phyloP scores from a whole-genome alignment of 2,113 vertebrate genomes.

The Petromus typicus region DNA sequence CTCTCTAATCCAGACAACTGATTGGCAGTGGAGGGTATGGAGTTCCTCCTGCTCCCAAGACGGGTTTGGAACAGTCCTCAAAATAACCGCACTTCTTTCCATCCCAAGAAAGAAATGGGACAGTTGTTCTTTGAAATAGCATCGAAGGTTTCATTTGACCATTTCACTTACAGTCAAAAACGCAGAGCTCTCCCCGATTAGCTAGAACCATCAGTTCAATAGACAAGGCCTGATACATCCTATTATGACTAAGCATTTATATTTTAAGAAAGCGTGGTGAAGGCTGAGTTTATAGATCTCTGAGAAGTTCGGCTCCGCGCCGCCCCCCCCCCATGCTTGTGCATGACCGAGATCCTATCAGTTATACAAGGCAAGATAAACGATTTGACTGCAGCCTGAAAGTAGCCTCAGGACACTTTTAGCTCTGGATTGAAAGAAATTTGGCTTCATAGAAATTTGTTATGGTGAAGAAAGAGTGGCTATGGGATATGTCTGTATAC shows the following conservation, averaged over 20 bases:
- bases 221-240: not conserved
- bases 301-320: not conserved
- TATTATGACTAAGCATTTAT: not conserved
- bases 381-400: not conserved
- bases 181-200: not conserved
- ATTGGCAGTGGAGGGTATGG: not conserved
- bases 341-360: not conserved
- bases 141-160: not conserved
- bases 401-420: not conserved
- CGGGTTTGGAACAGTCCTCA: not conserved
- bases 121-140: slow-evolving; percentile 22
- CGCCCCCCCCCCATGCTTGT: not conserved
- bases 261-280: not conserved
- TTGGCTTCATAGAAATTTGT: not conserved
- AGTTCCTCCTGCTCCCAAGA: not conserved
- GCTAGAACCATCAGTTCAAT: not conserved
- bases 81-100: slow-evolving; percentile 5
- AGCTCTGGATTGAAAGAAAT: not conserved
- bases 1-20: not conserved
- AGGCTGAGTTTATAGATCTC: not conserved
- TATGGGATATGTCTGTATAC: too few species aligned
- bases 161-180: not conserved
- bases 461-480: not conserved
- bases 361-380: not conserved
- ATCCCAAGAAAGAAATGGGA: not conserved